Evolutionary conservation across 2,113 vertebrate species (phyloP).

Genomic region (Phrynosoma blainvillii): DNA sequence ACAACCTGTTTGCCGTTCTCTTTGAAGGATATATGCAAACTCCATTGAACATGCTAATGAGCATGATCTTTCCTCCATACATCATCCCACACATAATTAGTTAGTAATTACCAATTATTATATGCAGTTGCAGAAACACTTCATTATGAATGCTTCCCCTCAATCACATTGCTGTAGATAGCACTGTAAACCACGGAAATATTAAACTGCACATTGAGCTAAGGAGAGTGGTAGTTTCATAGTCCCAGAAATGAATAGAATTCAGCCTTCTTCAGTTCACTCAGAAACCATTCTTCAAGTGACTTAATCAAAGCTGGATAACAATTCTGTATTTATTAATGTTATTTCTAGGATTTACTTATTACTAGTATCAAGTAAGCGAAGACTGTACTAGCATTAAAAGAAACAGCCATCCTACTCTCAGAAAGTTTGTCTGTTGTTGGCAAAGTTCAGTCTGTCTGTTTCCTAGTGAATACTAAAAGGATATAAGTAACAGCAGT

Average conservation of each 20-base stretch:
- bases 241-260: neutral
- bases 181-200: neutral
- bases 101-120: conserved; percentile 29
- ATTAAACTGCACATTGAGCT: neutral
- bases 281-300: neutral
- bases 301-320: neutral
- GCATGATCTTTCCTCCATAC: conserved; percentile 19
- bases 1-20: neutral
- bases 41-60: conserved; percentile 9
- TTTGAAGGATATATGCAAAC: neutral
- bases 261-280: neutral
- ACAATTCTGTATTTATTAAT: neutral
- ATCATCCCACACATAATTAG: conserved; percentile 16
- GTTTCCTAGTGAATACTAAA: too few relatives aligned
- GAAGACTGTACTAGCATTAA: too few relatives aligned
- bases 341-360: neutral
- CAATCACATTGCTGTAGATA: neutral
- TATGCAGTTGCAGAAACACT: neutral
- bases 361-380: too few relatives aligned
- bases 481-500: too few relatives aligned
- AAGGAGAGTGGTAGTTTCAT: neutral
- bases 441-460: too few relatives aligned
- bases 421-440: too few relatives aligned
- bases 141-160: conserved; percentile 14
- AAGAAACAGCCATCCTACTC: too few relatives aligned